phyloP scores from a whole-genome alignment of 2,113 vertebrate species.

The Silurus asotus region DNA sequence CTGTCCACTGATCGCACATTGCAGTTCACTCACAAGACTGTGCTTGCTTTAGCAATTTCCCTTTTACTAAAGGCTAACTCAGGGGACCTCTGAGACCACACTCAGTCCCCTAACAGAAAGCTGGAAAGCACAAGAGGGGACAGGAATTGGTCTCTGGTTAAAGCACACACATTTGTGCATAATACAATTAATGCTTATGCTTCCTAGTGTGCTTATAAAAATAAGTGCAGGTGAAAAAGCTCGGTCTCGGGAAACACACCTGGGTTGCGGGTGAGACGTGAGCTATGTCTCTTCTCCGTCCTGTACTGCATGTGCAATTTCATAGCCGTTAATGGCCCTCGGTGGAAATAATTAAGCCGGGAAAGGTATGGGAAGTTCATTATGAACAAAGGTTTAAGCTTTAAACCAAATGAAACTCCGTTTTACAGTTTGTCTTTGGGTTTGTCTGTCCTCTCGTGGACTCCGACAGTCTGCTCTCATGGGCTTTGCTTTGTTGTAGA shows the following conservation, averaged over 20 bases:
- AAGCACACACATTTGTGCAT: not conserved
- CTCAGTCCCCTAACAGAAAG: conserved; percentile 31
- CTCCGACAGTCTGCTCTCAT: not conserved
- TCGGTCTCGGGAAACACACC: conserved; percentile 10
- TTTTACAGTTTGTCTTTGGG: conserved; percentile 10
- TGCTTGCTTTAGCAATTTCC: conserved; percentile 57
- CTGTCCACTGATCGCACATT: conserved; percentile 26
- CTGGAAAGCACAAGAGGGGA: not conserved
- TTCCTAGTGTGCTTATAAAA: conserved; percentile 20
- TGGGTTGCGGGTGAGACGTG: conserved; percentile 38
- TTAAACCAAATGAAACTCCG: not conserved
- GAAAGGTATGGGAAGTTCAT: conserved; percentile 47
- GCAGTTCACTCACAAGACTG: conserved; percentile 2
- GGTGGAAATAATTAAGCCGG: conserved; percentile 58
- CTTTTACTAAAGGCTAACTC: conserved; percentile 43
- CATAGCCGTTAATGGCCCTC: conserved; percentile 54
- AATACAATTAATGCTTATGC: not conserved
- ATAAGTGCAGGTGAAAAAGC: not conserved
- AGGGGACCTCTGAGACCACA: conserved; percentile 19
- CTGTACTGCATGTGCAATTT: conserved; percentile 44
- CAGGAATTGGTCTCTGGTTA: not conserved
- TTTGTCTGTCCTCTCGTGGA: conserved; percentile 8
- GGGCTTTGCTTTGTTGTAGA: not conserved
- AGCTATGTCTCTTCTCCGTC: conserved; percentile 31
- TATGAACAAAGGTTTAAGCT: not conserved